Evolutionary conservation across 1,140 invertebrate genomes (phyloP), one percentile per base, ranked within the genome.

Genomic region (Trichomalopsis sarcophagae): DNA sequence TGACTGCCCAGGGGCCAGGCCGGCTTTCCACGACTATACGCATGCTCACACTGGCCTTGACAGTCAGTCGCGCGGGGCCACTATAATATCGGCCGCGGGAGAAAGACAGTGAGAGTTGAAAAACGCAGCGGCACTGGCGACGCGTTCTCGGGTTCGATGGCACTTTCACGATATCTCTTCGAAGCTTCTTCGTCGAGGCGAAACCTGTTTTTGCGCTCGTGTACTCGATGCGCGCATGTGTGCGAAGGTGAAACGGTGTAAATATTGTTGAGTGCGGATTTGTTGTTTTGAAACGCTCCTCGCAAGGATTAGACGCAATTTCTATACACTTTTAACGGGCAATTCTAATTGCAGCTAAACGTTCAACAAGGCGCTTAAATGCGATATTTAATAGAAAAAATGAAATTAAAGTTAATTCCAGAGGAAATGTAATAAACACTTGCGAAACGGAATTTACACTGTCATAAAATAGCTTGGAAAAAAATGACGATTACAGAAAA

Each of bases 111-210:
- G 79, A 84, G 69, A 78, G 82, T 86, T 78, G 50, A 74, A 85
- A 87, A 89, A 87, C 87, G 87, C 87, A 87, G 74, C 81, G 76
- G 14, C 55, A 17, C 5, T 17, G 55, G 17, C 55, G 55, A 62
- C 17, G 55, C 55, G 7, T n/a, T 62, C 36, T n/a, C 80, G 89
- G 85, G 90, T 90, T 91, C 91, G 91, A 91, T 91, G 91, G 89
- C 88, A 92, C 91, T 92, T 92, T 92, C 91, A 91, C 91, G 88
- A 89, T 82, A 47, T 9, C 9, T 44, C 40, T 44, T 44, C 47
- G 50, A 50, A n/a, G 30, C n/a, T 21, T 68, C 14, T 62, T 33
- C 55, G 33, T 87, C 87, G 14, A 86, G 82, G 84, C 83, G 85
- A 89, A 89, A 90, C 89, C 88, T 87, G 88, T 81, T 81, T 71